Percentiles rank a stretch among this genome's conserved stretches.
These are phyloP conservation scores for Paratrypauchen microcephalus DNA, from an alignment of 2,797 vertebrate genomes.

Conservation along the genomic window DNA sequence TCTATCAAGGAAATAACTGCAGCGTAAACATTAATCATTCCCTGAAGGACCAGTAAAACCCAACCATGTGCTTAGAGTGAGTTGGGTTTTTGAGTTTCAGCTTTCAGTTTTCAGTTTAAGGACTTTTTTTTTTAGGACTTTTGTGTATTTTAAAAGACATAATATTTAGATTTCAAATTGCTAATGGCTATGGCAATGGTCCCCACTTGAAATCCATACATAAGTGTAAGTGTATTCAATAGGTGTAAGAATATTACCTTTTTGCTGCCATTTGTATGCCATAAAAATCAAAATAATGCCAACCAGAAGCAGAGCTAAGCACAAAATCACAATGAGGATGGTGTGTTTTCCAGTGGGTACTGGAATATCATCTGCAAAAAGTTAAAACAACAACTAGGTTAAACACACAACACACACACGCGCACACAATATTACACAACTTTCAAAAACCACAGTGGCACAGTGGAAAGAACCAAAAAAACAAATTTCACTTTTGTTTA, in stretches of 20 bases:
- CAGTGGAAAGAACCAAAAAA: slow-evolving; percentile 61
- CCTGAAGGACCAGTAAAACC: neutral
- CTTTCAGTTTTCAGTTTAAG: neutral
- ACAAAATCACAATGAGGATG: slow-evolving; percentile 10
- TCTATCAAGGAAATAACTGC: neutral
- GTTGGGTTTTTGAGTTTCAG: no score
- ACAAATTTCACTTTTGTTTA: slow-evolving; percentile 8
- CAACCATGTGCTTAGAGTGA: no score
- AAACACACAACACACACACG: no score
- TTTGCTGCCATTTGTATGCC: slow-evolving; percentile 30
- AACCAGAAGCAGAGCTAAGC: slow-evolving; percentile 13
- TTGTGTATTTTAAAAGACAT: neutral
- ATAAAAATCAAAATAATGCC: neutral
- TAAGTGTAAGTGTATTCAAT: neutral
- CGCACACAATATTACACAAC: neutral
- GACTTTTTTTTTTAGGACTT: neutral
- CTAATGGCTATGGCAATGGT: no score
- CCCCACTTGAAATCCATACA: neutral
- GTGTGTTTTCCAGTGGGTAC: neutral
- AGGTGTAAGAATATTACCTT: slow-evolving; percentile 43
- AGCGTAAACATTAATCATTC: neutral
- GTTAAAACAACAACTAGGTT: neutral
- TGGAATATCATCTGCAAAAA: slow-evolving; percentile 62
- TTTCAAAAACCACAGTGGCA: slow-evolving; percentile 19
- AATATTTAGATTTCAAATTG: neutral